Evolutionary conservation across 1,140 invertebrate species (phyloP), one percentile per base, ranked within the genome.

Genomic region (Octopus sinensis): DNA sequence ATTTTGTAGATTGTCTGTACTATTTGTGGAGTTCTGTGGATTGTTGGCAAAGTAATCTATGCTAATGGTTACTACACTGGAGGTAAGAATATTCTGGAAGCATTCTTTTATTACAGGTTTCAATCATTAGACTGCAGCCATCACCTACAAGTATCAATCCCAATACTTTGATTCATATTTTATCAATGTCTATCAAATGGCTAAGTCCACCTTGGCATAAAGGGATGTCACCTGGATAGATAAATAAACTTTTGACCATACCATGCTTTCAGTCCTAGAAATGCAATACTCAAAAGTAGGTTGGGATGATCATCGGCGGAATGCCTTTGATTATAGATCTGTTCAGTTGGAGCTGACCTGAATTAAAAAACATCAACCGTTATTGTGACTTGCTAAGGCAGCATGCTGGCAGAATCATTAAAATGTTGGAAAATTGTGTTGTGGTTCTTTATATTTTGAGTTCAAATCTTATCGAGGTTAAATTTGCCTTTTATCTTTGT

Each of bases 21-120:
- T 53, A 80, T 87, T 62, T 88, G 85, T 85, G 92, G 92, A 17
- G 62, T 88, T 52, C 82, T 92, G n/a, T 92, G 88, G 87, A 86
- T 91, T 54, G 78, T 87, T 17, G 90, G 92, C 71, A 84, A 91
- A 83, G 86, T 92, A 73, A 87, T 88, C 7, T 92, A 92, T 87
- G 91, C 92, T 6, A 82, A 86, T n/a, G 92, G 92, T 0, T 92
- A 92, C 84, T 92, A 92, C 84, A 91, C 91, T 84, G 92, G 92
- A 86, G 91, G 92, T 92, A 87, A 79, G 83, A 82, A 43, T 43
- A 43, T 43, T 51, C 56, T 80, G n/a, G 6, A 13, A 68, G 12
- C 62, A 68, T n/a, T 68, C n/a, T 68, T 1, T 68, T 13, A 68
- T 68, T 68, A 1, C 12, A 68, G 12, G 62, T 13, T 13, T 12